These are phyloP conservation scores for Drosophila watanabei DNA, from an alignment of 1,140 invertebrate genomes.

Conservation along the genomic window DNA sequence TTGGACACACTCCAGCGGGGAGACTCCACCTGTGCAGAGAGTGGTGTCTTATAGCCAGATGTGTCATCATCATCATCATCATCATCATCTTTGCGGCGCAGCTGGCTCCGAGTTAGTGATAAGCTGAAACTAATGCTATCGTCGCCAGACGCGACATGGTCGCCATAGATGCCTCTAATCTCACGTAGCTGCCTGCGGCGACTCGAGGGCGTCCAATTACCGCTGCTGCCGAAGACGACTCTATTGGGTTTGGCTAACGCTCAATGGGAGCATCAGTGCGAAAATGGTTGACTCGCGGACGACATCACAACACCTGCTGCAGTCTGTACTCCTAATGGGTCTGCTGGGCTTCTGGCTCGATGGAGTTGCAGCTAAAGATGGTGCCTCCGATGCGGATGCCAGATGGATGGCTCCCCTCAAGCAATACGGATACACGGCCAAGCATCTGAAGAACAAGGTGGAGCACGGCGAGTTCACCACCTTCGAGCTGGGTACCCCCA, in stretches of 20 bases:
- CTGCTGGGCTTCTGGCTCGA: conserved; percentile 13
- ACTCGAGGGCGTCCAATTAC: conserved; percentile 45
- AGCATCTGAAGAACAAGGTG: conserved; percentile 67
- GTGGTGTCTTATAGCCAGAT: conserved; percentile 48
- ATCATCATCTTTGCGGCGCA: neutral
- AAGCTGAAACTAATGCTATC: conserved; percentile 66
- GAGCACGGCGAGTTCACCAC: conserved; percentile 73
- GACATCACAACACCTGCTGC: conserved; percentile 41
- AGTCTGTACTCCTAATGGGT: conserved; percentile 29
- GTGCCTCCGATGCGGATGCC: neutral
- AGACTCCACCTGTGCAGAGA: neutral
- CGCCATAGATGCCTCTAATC: conserved; percentile 60
- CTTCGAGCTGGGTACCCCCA: conserved; percentile 71
- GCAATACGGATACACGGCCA: conserved; percentile 49
- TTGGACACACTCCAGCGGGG: neutral
- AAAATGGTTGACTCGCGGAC: conserved; percentile 60
- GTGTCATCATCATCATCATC: conserved; percentile 47
- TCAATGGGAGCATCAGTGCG: conserved; percentile 61
- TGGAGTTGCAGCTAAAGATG: conserved; percentile 8
- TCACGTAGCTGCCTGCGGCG: conserved; percentile 56
- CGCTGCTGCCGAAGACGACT: conserved; percentile 29
- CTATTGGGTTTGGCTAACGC: conserved; percentile 50
- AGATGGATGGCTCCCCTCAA: conserved; percentile 54
- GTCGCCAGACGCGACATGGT: conserved; percentile 57
- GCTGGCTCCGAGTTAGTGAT: conserved; percentile 22